A percentile compares a stretch with the other conserved stretches of the same genome.
Conservation (phyloP, 2,888 invertebrate genomes). For the Cheilosia soror region DNA sequence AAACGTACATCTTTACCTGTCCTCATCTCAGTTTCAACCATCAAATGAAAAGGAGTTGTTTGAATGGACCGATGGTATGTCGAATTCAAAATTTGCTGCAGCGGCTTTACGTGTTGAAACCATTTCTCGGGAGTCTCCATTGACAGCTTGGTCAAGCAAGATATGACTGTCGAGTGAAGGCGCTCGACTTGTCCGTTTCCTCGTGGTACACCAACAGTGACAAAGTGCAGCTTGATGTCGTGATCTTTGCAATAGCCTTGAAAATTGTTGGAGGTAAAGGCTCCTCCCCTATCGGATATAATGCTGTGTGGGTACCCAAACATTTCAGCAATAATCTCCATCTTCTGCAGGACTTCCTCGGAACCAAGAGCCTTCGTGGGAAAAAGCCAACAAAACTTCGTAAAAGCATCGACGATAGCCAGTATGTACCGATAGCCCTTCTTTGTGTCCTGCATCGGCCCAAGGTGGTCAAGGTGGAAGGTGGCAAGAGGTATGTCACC, state of each 20-base stretch:
- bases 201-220: conserved; percentile 53
- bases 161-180: conserved; percentile 75
- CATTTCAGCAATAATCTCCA: conserved; percentile 49
- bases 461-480: conserved; percentile 80
- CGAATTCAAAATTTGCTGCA: conserved; percentile 75
- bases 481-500: conserved; percentile 78
- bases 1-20: conserved; percentile 24
- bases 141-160: conserved; percentile 79
- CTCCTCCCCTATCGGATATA: conserved; percentile 55
- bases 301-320: conserved; percentile 63
- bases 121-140: conserved; percentile 76
- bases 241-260: conserved; percentile 50
- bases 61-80: conserved; percentile 71
- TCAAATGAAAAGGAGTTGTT: conserved; percentile 77
- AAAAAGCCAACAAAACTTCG: conserved; percentile 77
- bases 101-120: conserved; percentile 74
- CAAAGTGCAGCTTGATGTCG: conserved; percentile 41
- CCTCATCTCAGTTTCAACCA: conserved; percentile 73
- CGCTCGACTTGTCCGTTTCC: conserved; percentile 71
- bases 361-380: conserved; percentile 56
- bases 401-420: conserved; percentile 79
- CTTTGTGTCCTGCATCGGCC: conserved; percentile 77
- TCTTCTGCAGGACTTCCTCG: conserved; percentile 60
- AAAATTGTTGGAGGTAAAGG: conserved; percentile 59
- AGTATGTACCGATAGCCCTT: conserved; percentile 79